Evolutionary conservation across 2,888 invertebrate species (phyloP).

Genomic region (Coelogynopora nodosa): DNA sequence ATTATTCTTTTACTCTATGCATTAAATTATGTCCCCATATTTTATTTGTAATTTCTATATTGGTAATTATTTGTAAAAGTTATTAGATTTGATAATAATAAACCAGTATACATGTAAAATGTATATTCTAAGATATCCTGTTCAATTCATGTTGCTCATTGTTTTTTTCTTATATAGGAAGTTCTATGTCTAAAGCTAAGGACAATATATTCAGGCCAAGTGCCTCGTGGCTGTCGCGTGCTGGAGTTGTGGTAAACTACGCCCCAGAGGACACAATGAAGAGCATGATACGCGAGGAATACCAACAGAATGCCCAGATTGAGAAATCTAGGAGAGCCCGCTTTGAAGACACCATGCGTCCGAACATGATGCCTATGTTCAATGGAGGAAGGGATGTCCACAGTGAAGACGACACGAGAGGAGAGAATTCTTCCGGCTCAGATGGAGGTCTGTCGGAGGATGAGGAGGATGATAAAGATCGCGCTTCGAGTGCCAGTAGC

Average conservation of each 20-base stretch:
- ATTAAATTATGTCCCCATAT: no score
- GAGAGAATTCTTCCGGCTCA: no score
- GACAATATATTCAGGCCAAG: slow-evolving; percentile 2
- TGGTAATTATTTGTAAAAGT: no score
- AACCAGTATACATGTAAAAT: no score
- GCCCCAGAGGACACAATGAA: slow-evolving; percentile 40
- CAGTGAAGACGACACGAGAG: not conserved
- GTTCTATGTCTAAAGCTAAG: not conserved
- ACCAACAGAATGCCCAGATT: not conserved
- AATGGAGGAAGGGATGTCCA: not conserved
- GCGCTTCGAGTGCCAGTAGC: not conserved
- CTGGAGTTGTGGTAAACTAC: slow-evolving; percentile 39
- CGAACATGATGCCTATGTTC: not conserved
- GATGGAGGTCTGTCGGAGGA: not conserved
- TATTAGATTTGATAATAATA: no score
- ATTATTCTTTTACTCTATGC: no score
- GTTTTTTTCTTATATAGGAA: no score
- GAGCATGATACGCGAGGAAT: slow-evolving; percentile 16
- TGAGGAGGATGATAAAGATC: not conserved
- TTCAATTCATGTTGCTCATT: no score
- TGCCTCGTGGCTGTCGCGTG: slow-evolving; percentile 39
- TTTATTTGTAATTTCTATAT: no score
- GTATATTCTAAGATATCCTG: no score
- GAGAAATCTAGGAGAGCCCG: not conserved
- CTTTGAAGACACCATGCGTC: not conserved